These are phyloP conservation scores for Chelmon rostratus DNA, from an alignment of 2,797 vertebrate species.

Conservation along the genomic window DNA sequence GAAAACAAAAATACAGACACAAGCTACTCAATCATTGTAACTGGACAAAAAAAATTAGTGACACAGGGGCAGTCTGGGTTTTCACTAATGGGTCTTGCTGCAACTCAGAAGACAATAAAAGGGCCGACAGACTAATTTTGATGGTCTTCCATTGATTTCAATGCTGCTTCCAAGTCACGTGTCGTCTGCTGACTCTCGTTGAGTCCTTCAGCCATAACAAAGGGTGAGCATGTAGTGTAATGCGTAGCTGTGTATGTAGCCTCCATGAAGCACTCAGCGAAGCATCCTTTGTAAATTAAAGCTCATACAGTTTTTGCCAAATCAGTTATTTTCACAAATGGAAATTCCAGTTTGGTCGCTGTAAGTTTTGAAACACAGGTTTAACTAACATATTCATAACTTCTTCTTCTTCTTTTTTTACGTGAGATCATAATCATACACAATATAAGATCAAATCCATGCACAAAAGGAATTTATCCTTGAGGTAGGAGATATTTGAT, in stretches of 20 bases:
- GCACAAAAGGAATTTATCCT: conserved; percentile 3
- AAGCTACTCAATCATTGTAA: conserved; percentile 62
- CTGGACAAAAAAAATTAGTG: conserved; percentile 43
- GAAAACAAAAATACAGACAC: conserved; percentile 70
- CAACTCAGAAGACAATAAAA: conserved; percentile 41
- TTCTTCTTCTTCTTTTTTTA: no score
- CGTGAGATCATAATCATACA: neutral
- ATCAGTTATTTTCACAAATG: neutral
- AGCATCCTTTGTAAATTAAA: neutral
- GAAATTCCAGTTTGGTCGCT: neutral
- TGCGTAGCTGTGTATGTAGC: neutral
- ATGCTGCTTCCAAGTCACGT: conserved; percentile 19
- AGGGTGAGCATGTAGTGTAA: neutral
- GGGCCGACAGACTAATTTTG: conserved; percentile 28
- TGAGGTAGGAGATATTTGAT: neutral
- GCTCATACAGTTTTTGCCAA: neutral
- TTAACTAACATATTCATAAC: neutral
- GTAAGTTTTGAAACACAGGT: neutral
- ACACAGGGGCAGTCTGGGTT: conserved; percentile 17
- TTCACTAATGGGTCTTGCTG: conserved; percentile 40
- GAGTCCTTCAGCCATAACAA: conserved; percentile 14
- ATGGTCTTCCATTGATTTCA: conserved; percentile 36
- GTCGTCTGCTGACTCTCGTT: conserved; percentile 10
- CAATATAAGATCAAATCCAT: neutral
- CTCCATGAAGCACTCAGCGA: neutral